Conservation (phyloP, 2,888 invertebrate genomes). For the Elysia crispata region DNA sequence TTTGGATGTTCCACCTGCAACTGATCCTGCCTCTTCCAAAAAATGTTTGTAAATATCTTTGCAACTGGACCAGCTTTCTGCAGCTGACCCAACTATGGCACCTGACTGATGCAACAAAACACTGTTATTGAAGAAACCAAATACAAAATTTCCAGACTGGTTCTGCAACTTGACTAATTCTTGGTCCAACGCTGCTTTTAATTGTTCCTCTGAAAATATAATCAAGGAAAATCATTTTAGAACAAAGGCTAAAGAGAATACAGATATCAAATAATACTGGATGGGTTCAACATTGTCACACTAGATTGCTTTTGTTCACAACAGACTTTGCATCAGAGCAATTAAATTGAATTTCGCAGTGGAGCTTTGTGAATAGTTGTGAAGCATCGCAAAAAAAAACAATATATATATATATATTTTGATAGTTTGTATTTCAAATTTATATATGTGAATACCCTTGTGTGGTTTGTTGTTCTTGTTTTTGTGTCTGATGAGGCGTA, state of each 20-base stretch:
- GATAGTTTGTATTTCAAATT: too few species aligned
- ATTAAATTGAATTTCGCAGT: too few species aligned
- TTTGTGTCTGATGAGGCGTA: too few species aligned
- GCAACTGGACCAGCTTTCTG: constrained; percentile 53
- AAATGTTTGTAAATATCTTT: constrained; percentile 53
- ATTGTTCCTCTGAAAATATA: constrained; percentile 32
- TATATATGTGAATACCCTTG: too few species aligned
- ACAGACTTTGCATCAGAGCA: too few species aligned
- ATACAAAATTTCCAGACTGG: constrained; percentile 38
- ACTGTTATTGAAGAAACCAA: constrained; percentile 38
- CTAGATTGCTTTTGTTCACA: too few species aligned
- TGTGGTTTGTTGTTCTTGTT: too few species aligned
- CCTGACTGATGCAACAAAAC: constrained; percentile 37
- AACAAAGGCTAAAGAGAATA: not conserved
- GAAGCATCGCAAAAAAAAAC: too few species aligned
- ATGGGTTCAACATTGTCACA: not conserved
- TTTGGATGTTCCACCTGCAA: constrained; percentile 43
- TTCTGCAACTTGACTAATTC: constrained; percentile 41
- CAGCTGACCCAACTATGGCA: constrained; percentile 46
- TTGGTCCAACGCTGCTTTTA: constrained; percentile 34
- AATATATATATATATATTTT: too few species aligned
- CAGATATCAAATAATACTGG: not conserved
- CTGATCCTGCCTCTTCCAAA: constrained; percentile 52
- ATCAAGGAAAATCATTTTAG: not conserved
- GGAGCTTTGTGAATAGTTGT: too few species aligned